Conservation (phyloP, 2,113 vertebrate species). For the Chitala chitala region DNA sequence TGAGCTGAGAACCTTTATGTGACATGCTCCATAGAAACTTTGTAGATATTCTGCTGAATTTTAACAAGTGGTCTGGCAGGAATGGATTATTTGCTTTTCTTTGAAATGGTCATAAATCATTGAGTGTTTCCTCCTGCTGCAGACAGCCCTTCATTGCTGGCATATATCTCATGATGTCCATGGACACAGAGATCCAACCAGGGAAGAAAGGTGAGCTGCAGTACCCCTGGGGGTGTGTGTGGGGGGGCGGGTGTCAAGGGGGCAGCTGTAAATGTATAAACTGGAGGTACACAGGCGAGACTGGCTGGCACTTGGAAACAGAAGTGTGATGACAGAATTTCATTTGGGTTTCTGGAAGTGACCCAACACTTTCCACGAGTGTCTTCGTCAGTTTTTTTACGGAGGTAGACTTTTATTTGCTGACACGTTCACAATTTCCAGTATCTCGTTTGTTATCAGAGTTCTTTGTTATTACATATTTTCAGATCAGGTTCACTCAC, state of each 20-base stretch:
- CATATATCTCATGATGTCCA: slow-evolving; percentile 92
- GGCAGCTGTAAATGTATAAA: neutral
- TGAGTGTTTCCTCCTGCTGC: slow-evolving; percentile 31
- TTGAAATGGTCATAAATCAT: neutral
- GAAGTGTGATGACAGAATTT: neutral
- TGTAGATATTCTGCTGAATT: neutral
- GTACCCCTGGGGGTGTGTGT: neutral
- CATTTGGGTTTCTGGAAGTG: neutral
- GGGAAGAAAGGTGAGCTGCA: slow-evolving; percentile 79
- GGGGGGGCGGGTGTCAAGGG: too few relatives aligned
- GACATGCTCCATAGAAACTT: neutral
- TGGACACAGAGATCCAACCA: slow-evolving; percentile 81
- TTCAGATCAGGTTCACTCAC: too few relatives aligned
- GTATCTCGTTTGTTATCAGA: too few relatives aligned
- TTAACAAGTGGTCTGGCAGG: neutral
- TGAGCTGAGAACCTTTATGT: neutral
- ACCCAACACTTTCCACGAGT: neutral
- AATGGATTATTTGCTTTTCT: neutral
- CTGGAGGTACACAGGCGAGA: neutral
- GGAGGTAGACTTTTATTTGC: too few relatives aligned
- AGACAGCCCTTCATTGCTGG: slow-evolving; percentile 94
- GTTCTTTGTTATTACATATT: too few relatives aligned
- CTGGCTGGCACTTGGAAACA: neutral
- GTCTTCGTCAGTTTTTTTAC: too few relatives aligned
- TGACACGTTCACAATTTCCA: too few relatives aligned